A percentile compares a stretch with the other conserved stretches of the same genome.
Evolutionary conservation across 1,140 invertebrate genomes (phyloP).

Genomic region (Meteorus sp.): DNA sequence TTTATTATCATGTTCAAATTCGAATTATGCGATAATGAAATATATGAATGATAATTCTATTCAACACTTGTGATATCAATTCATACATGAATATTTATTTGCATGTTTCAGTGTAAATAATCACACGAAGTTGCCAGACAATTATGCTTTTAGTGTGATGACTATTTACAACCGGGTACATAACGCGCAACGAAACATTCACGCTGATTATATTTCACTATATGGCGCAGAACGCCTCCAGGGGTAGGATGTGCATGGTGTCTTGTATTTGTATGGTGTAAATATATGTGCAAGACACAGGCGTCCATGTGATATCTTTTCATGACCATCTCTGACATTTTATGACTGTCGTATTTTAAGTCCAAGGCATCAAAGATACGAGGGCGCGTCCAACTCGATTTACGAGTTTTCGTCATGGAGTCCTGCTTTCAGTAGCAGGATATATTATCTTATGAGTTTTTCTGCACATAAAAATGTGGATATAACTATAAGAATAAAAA

Average conservation of each 20-base stretch:
- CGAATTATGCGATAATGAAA: too few relatives aligned
- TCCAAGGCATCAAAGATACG: slow-evolving; percentile 28
- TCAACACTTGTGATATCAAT: too few relatives aligned
- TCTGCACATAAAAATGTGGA: neutral
- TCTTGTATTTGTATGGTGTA: neutral
- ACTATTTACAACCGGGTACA: slow-evolving; percentile 34
- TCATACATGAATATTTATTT: too few relatives aligned
- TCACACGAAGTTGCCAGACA: neutral
- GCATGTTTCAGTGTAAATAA: neutral
- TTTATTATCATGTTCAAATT: too few relatives aligned
- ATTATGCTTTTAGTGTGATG: slow-evolving; percentile 36
- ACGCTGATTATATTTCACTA: slow-evolving; percentile 38
- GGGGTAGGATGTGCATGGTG: neutral
- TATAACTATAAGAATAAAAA: neutral
- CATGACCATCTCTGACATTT: slow-evolving; percentile 31
- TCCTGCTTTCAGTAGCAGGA: slow-evolving; percentile 6
- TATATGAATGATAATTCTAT: too few relatives aligned
- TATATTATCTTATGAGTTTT: slow-evolving; percentile 14
- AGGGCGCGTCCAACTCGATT: slow-evolving; percentile 32
- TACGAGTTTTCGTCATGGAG: slow-evolving; percentile 20
- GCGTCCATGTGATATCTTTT: neutral
- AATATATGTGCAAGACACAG: too few relatives aligned
- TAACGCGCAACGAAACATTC: slow-evolving; percentile 21
- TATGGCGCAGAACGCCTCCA: neutral
- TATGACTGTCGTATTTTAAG: slow-evolving; percentile 40